Base-by-base conservation (phyloP, 2,888 invertebrate species). In the Caenorhabditis sinica region DNA sequence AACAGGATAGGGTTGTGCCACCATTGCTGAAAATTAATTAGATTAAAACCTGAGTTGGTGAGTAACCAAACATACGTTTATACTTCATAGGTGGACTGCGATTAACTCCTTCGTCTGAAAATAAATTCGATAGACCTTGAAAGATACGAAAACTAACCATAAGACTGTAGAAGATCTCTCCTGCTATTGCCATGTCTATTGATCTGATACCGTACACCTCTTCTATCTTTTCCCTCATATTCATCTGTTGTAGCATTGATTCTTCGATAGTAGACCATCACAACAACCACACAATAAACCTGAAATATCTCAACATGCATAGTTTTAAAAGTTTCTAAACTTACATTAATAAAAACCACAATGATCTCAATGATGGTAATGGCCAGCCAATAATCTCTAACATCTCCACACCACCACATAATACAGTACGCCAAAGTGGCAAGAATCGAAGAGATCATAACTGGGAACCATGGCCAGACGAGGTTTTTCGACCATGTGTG, bases 371-470 rank as follows among this genome's bases (percentile, higher is more conserved):
- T 82, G 40, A 92, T 92, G 15, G 92, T 92, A 33, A 92, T 87
- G 3, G 90, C 91, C 30, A 92, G 85, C 92, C 92, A 92, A 83
- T 92, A 92, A 71, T 90, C 91, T 20, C 92, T 75, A n/a, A 92
- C 92, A 69, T 92, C 92, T 13, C 92, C 92, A 15, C 89, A 86
- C 91, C 92, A 92, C 92, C 92, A 92, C 85, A 89, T 90, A 1
- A 91, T 90, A 72, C 92, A 92, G 84, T 92, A 92, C 53, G 92
- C 92, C 20, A 92, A 68, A 2, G 90, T 87, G 58, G 90, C 87
- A 33, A 92, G 89, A 40, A 93, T 92, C 20, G 90, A 87, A 13
- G 88, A 85, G 36, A 90, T 80, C 87, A 91, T 91, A 60, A 88
- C 88, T n/a, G 90, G 89, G 76, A 92, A 90, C 92, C 92, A 92